phyloP scores from a whole-genome alignment of 1,140 invertebrate species.

The Apolygus lucorum region DNA sequence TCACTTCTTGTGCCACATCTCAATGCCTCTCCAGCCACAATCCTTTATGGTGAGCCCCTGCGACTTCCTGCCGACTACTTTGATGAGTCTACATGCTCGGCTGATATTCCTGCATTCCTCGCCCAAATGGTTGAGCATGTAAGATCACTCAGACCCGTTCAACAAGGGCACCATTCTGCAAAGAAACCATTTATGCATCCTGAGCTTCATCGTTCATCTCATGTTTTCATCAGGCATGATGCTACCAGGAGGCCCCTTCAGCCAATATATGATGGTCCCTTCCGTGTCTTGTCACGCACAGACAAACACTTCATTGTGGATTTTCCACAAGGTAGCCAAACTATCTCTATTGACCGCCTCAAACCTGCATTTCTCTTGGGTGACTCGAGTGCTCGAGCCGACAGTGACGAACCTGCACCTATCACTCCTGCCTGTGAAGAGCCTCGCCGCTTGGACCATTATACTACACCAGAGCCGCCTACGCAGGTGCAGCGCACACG shows the following conservation, averaged over 20 bases:
- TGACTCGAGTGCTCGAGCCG: background rate
- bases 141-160: background rate
- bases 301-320: background rate
- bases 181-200: too few relatives aligned
- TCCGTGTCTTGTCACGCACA: background rate
- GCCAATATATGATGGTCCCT: background rate
- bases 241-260: too few relatives aligned
- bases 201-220: too few relatives aligned
- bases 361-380: too few relatives aligned
- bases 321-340: too few relatives aligned
- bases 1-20: background rate
- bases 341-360: background rate
- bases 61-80: background rate
- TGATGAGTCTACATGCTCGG: background rate
- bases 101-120: background rate
- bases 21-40: background rate
- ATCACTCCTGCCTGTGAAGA: too few relatives aligned
- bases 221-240: too few relatives aligned
- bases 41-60: background rate
- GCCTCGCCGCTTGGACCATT: background rate
- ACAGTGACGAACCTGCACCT: too few relatives aligned
- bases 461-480: too few relatives aligned
- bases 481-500: background rate
- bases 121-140: background rate
- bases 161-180: too few relatives aligned